Conservation (phyloP, 2,797 vertebrate species). For the Acipenser transmontanus region DNA sequence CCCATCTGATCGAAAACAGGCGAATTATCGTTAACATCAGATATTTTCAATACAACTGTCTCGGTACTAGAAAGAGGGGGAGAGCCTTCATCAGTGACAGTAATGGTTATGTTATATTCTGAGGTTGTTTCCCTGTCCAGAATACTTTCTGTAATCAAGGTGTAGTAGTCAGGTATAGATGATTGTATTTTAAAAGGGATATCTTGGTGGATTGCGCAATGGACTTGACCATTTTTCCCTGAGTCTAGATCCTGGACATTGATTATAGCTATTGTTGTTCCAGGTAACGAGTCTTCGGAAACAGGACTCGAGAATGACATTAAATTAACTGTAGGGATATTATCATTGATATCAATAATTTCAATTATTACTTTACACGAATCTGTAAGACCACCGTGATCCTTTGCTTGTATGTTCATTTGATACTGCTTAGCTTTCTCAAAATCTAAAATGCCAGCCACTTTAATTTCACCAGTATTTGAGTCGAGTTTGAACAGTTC, state of each 20-base stretch:
- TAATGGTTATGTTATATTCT: constrained; percentile 12
- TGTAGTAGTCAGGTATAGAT: background rate
- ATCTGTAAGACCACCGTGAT: constrained; percentile 45
- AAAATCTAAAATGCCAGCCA: constrained; percentile 44
- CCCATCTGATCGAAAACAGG: constrained; percentile 25
- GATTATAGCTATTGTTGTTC: constrained; percentile 46
- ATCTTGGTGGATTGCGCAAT: too few relatives aligned
- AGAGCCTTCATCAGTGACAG: background rate
- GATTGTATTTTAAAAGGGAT: too few relatives aligned
- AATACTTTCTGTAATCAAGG: constrained; percentile 5
- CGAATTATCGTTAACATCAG: constrained; percentile 21
- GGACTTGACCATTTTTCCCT: constrained; percentile 39
- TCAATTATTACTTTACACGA: constrained; percentile 42
- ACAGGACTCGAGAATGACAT: constrained; percentile 41
- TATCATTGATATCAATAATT: constrained; percentile 56
- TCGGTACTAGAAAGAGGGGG: too few relatives aligned
- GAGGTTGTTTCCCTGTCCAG: constrained; percentile 19
- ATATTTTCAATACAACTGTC: background rate
- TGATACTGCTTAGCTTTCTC: constrained; percentile 44
- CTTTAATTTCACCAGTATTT: constrained; percentile 38
- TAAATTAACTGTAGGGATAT: constrained; percentile 47
- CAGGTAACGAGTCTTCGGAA: constrained; percentile 45
- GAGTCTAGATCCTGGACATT: constrained; percentile 50
- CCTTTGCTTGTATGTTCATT: constrained; percentile 53
- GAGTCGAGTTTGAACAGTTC: constrained; percentile 39